phyloP scores from a whole-genome alignment of 2,797 vertebrate species.

The Paramormyrops hopkinsi region DNA sequence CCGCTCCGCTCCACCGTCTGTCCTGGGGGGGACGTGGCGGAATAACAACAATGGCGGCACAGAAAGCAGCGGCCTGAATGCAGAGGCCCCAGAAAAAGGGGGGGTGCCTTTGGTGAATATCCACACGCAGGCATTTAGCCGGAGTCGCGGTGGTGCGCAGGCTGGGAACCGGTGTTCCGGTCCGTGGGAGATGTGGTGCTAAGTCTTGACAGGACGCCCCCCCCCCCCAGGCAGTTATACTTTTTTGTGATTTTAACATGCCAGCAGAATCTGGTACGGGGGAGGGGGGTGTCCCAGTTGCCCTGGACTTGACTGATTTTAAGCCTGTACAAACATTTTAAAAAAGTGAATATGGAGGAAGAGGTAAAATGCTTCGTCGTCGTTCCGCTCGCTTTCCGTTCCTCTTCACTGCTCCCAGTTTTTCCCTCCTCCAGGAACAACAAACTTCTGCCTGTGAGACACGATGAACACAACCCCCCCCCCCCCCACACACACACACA shows the following conservation, averaged over 20 bases:
- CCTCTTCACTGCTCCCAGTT: neutral
- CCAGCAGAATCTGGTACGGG: slow-evolving; percentile 43
- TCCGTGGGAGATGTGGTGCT: slow-evolving; percentile 46
- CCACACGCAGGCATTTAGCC: slow-evolving; percentile 73
- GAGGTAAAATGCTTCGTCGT: slow-evolving; percentile 26
- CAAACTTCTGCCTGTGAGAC: neutral
- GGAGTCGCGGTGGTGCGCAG: slow-evolving; percentile 52
- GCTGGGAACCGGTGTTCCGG: slow-evolving; percentile 49
- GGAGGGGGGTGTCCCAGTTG: slow-evolving; percentile 34
- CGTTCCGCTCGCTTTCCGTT: neutral
- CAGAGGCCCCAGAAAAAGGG: slow-evolving; percentile 71
- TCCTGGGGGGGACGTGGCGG: slow-evolving; percentile 58
- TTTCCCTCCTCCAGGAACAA: neutral
- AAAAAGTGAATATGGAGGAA: slow-evolving; percentile 27
- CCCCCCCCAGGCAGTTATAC: slow-evolving; percentile 42
- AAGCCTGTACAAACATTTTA: neutral
- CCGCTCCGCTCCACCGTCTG: slow-evolving; percentile 52
- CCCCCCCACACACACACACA: neutral
- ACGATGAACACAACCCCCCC: neutral
- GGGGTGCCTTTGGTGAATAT: slow-evolving; percentile 67
- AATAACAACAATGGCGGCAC: slow-evolving; percentile 69
- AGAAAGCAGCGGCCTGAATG: slow-evolving; percentile 66
- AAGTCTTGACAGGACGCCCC: slow-evolving; percentile 56
- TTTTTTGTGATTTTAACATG: slow-evolving; percentile 53
- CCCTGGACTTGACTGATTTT: slow-evolving; percentile 24